These are phyloP conservation scores for Plecotus auritus DNA, from an alignment of 2,113 vertebrate species.

Conservation along the genomic window DNA sequence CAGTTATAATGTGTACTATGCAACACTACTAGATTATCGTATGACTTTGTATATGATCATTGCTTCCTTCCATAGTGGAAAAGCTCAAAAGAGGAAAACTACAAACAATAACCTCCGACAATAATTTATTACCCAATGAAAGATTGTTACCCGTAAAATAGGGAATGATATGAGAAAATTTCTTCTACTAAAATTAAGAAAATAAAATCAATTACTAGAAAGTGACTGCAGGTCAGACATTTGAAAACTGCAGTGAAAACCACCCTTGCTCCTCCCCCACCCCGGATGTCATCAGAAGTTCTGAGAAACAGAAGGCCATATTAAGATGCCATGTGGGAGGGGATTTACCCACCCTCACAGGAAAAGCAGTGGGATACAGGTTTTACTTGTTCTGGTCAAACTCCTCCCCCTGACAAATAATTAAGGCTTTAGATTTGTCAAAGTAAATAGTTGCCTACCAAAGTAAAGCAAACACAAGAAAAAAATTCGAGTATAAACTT, in stretches of 20 bases:
- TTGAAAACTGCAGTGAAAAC: conserved; percentile 40
- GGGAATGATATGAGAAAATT: background rate
- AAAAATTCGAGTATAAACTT: conserved; percentile 5
- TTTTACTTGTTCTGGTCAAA: conserved; percentile 53
- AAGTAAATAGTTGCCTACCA: background rate
- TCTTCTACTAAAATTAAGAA: background rate
- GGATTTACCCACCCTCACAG: conserved; percentile 52
- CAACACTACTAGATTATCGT: background rate
- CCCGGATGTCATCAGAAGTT: conserved; percentile 38
- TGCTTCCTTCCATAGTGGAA: background rate
- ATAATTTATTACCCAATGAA: background rate
- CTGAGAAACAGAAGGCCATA: conserved; percentile 51
- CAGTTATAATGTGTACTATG: background rate
- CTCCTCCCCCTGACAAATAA: background rate
- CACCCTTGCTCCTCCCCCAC: background rate
- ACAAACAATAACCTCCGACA: background rate
- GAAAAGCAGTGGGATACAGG: conserved; percentile 53
- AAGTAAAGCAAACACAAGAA: conserved; percentile 20
- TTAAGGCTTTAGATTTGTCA: conserved; percentile 33
- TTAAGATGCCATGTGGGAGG: conserved; percentile 48
- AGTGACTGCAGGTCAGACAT: background rate
- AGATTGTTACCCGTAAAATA: background rate
- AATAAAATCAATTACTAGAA: conserved; percentile 31
- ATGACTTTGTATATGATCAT: background rate
- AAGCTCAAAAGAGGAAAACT: background rate